phyloP scores from a whole-genome alignment of 2,888 invertebrate species.

The Cryptocephalus moraei region DNA sequence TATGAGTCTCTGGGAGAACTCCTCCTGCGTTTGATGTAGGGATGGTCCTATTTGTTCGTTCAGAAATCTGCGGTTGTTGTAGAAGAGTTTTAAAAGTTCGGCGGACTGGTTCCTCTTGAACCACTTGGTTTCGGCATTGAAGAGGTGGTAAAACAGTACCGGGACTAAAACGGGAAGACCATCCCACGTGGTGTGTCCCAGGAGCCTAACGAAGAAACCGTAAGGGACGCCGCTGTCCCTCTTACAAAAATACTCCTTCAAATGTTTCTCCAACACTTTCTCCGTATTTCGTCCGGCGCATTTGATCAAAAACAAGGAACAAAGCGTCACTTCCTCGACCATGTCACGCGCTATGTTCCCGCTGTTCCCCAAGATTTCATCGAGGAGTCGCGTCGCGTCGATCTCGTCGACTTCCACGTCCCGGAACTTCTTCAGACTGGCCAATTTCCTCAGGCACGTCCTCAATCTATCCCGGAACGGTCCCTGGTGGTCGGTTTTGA shows the following conservation, averaged over 20 bases:
- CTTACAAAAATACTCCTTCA: conserved; percentile 51
- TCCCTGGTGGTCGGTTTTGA: conserved; percentile 56
- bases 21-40: conserved; percentile 39
- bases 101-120: conserved; percentile 58
- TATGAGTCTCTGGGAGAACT: conserved; percentile 38
- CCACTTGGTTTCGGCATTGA: conserved; percentile 49
- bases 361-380: conserved; percentile 54
- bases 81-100: conserved; percentile 55
- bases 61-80: conserved; percentile 46
- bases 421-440: conserved; percentile 50
- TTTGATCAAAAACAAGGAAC: conserved; percentile 53
- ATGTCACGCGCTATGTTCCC: conserved; percentile 55
- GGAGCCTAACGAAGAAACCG: conserved; percentile 52
- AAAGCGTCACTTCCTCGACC: conserved; percentile 52
- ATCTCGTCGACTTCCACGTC: conserved; percentile 45
- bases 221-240: conserved; percentile 55
- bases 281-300: conserved; percentile 43
- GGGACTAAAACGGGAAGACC: conserved; percentile 51
- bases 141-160: conserved; percentile 48
- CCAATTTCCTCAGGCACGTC: conserved; percentile 49
- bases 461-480: conserved; percentile 55
- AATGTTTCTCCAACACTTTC: conserved; percentile 43
- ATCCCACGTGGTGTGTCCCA: conserved; percentile 52
- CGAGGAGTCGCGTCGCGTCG: conserved; percentile 46
- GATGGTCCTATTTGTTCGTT: conserved; percentile 27